Base-by-base conservation (phyloP, 2,888 invertebrate genomes). In the Drosophila antonietae region DNA sequence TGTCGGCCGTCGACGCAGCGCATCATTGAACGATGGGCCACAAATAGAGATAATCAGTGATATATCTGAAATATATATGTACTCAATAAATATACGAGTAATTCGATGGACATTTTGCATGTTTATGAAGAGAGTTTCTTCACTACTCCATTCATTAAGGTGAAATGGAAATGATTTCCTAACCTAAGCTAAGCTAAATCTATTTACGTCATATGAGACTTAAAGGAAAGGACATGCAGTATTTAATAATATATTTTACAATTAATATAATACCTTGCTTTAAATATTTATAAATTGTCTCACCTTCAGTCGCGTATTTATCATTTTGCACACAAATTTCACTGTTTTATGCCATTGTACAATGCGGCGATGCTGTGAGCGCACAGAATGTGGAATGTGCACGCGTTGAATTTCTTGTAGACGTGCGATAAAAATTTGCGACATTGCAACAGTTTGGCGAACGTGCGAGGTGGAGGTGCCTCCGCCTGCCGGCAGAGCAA, bases 371-470 rank as follows among this genome's bases (percentile, higher is more conserved):
- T 73, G 77, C 86, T 73, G 71, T 78, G 77, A 73, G 82, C 82
- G 72, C 82, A 78, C 80, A 85, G 83, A 75, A 76, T 89, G 88
- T 84, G 88, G 88, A 88, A 90, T 87, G 89, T 88, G 89, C 90
- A 90, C 91, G 88, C 86, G 80, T 88, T 84, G 84, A 90, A 91
- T 91, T 90, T 90, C 90, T 83, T 89, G 84, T 86, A 89, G 90
- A 91, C 91, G 90, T 89, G 88, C 87, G 91, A 90, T 91, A 91
- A 91, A 91, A 91, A 90, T 90, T 90, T 91, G 91, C 87, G 90
- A 91, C 91, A 91, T 91, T 91, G 90, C 89, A 90, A 87, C 81
- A 90, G 85, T 78, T 89, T 86, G 76, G 81, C 67, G 75, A 79
- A 79, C 84, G 89, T 86, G 86, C 80, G 71, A 81, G 69, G 51